Base-by-base conservation (phyloP, 64 coral and sea anemone species). In the Orbicella faveolata region DNA sequence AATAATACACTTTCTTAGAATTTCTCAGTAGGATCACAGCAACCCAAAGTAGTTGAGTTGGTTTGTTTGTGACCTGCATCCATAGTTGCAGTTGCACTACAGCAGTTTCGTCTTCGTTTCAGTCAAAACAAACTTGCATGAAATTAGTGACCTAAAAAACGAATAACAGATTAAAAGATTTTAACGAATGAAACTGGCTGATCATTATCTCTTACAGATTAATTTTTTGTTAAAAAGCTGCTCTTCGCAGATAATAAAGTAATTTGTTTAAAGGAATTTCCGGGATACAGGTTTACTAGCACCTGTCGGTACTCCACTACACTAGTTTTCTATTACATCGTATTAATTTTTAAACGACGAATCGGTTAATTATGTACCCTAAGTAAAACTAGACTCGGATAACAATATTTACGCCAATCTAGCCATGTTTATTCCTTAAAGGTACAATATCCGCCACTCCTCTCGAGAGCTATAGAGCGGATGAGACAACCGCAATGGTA, bases 311-410 rank as follows among this genome's bases (percentile, higher is more conserved):
- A 9, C n/a, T 70, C 21, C 9, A 25, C 20, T 59, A 33, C 67
- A 33, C 67, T 25, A 70, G 62, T 36, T 44, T 48, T 78, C 9
- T 35, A 39, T 5, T 68, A 23, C 63, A 48, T 3, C 36, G 8
- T 13, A 66, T 69, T 21, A 65, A 65, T 84, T 37, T 84, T 84
- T 83, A 55, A 78, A 78, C 36, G 75, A 21, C 17, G 2, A 44
- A 39, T 18, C 21, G 41, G 75, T 78, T 23, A 78, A 78, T 78
- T 78, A 70, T 70, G 67, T 70, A 70, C 67, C 21, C 67, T 70
- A 70, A 70, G 67, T 70, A 78, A 78, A 78, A 39, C 37, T 53
- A 78, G 39, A 18, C 41, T 77, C 23, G 18, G 20, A 17, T 4
- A 20, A 15, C 18, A 52, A 78, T 51, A 78, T n/a, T 78, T 20